Conservation (phyloP, 2,113 vertebrate species). For the Brachyhypopomus gauderio region DNA sequence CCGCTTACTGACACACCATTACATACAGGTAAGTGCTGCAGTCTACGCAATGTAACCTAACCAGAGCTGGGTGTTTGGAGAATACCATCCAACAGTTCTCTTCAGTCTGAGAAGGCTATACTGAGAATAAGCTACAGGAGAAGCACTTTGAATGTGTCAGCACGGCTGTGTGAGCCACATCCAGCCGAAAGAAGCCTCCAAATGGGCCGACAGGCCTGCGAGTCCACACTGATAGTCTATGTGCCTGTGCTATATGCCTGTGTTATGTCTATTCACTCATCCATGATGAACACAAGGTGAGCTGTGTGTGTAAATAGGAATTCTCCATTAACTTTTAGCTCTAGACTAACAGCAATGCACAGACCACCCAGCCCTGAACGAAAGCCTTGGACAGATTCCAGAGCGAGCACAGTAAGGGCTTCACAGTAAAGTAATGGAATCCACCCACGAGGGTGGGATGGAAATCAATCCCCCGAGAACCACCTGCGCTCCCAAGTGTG, state of each 20-base stretch:
- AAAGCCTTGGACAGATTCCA: no score
- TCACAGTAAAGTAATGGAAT: slow-evolving; percentile 40
- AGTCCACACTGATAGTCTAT: background rate
- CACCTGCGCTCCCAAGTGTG: slow-evolving; percentile 25
- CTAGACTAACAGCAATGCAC: background rate
- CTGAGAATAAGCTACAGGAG: background rate
- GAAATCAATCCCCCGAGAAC: slow-evolving; percentile 40
- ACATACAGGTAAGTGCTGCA: background rate
- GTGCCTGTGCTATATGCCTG: no score
- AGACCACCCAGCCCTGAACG: background rate
- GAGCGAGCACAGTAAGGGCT: background rate
- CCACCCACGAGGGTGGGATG: slow-evolving; percentile 22
- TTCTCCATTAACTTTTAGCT: slow-evolving; percentile 9
- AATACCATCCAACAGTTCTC: slow-evolving; percentile 24
- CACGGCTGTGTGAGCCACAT: no score
- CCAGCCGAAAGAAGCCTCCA: no score
- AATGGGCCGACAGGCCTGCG: background rate
- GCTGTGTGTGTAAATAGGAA: background rate
- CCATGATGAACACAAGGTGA: background rate
- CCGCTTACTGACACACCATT: background rate
- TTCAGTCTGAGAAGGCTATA: background rate
- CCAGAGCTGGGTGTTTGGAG: background rate
- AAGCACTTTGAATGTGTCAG: background rate
- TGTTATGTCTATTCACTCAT: background rate
- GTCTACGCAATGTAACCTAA: background rate